Base-by-base conservation (phyloP, 2,797 vertebrate genomes). In the Oreortyx pictus region DNA sequence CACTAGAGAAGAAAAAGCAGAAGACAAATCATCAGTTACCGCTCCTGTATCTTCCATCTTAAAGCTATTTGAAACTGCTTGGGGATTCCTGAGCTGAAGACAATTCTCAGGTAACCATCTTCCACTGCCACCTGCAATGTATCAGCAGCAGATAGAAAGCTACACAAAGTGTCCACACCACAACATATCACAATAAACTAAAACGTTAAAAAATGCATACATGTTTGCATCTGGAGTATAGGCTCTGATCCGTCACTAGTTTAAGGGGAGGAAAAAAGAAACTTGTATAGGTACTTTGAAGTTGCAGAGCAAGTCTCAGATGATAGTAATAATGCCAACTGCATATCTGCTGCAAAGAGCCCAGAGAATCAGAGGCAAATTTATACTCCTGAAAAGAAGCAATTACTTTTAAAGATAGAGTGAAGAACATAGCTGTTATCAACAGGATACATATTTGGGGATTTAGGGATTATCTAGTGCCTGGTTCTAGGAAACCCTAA, bases 381-480 rank as follows among this genome's bases (percentile, higher is more conserved):
- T 76, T 60, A 39, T 60, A 50, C 60, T 79, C 43, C 24, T 39
- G 78, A 43, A 84, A 79, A 89, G 35, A 85, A 70, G 46, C 5
- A 75, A 75, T 72, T 86, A 72, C 85, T 86, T 86, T 11, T 27
- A 24, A 29, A 93, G n/a, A 77, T 7, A 3, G 25, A 75, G 24
- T 57, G n/a, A 76, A 89, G 67, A 85, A 88, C 1, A 2, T 56
- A 56, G 66, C 39, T 79, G 60, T 90, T 89, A 87, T 71, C 84
- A 85, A 73, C 19, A n/a, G 14, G 12, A 76, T 52, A 47, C 12
- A 29, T 82, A 74, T 67, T 76, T 76, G n/a, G 18, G 47, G 72
- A 92, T 87, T 92, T 87, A 56, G 81, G 27, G 43, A 89, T 90
- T 82, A 73, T 80, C 39, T 82, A 59, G 14, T 39, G 33, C 11